These are phyloP conservation scores for Augiades crinisus DNA, from an alignment of 2,888 invertebrate species.

Conservation along the genomic window DNA sequence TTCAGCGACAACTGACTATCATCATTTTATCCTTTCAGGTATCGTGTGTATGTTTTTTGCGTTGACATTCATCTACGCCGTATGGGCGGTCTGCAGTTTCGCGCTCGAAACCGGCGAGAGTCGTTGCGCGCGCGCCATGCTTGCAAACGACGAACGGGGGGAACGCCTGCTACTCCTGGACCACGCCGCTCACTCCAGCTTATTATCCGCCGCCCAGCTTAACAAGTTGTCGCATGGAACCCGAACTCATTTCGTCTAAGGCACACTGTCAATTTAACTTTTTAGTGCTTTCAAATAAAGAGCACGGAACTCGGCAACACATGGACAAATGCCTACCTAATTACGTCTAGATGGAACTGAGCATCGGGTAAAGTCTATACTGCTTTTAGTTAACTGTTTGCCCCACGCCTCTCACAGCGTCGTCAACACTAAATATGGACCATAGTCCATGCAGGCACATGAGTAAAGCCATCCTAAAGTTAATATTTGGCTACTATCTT, in stretches of 20 bases:
- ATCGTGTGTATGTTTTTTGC: slow-evolving; percentile 64
- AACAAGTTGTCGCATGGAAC: slow-evolving; percentile 66
- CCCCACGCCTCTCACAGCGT: no score
- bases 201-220: slow-evolving; percentile 70
- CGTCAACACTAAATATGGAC: no score
- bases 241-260: slow-evolving; percentile 66
- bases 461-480: no score
- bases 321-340: no score
- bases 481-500: no score
- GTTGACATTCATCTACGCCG: slow-evolving; percentile 68
- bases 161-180: slow-evolving; percentile 65
- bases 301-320: not conserved
- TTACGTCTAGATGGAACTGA: no score
- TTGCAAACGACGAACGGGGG: slow-evolving; percentile 58
- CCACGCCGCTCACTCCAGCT: slow-evolving; percentile 70
- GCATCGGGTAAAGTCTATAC: no score
- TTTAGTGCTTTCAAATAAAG: not conserved
- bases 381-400: no score
- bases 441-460: no score
- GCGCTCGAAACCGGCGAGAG: slow-evolving; percentile 59
- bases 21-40: slow-evolving; percentile 47
- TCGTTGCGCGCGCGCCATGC: slow-evolving; percentile 45
- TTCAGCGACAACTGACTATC: no score
- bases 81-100: slow-evolving; percentile 71
- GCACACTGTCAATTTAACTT: not conserved